Conservation (phyloP, 2,797 vertebrate genomes). For the Caiman crocodilus region DNA sequence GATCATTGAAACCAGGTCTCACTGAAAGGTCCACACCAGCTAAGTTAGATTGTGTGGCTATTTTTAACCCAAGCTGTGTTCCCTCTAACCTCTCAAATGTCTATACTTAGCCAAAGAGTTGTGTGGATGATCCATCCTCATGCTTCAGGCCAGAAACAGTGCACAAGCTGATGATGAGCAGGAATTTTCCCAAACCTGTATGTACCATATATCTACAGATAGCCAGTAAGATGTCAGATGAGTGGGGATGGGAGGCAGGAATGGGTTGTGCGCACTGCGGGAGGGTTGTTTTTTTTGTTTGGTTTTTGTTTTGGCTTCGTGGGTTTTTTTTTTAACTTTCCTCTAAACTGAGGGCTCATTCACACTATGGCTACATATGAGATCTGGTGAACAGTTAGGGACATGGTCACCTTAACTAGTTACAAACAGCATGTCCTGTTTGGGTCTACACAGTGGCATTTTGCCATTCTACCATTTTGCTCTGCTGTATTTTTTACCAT, state of each 20-base stretch:
- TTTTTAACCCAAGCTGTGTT: too few relatives aligned
- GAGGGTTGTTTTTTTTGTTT: too few relatives aligned
- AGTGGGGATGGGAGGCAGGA: too few relatives aligned
- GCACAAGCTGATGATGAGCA: neutral
- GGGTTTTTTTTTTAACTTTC: neutral
- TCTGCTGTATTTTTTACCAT: neutral
- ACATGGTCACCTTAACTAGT: neutral
- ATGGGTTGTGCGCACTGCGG: neutral
- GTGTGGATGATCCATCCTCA: neutral
- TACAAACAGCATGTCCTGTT: neutral
- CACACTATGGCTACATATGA: neutral
- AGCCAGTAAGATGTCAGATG: neutral
- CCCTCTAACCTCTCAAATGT: too few relatives aligned
- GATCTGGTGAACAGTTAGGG: neutral
- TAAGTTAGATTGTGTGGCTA: too few relatives aligned
- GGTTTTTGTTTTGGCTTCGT: too few relatives aligned
- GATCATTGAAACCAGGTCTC: too few relatives aligned
- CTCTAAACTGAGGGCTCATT: neutral
- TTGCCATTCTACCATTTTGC: neutral
- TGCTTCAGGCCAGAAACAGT: neutral
- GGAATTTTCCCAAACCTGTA: neutral
- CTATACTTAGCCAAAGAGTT: neutral
- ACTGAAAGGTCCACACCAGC: too few relatives aligned
- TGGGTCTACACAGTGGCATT: neutral
- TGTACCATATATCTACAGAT: accelerated